Evolutionary conservation across 2,888 invertebrate species (phyloP), one percentile per base, ranked within the genome.

Genomic region (Coelinius sp.): DNA sequence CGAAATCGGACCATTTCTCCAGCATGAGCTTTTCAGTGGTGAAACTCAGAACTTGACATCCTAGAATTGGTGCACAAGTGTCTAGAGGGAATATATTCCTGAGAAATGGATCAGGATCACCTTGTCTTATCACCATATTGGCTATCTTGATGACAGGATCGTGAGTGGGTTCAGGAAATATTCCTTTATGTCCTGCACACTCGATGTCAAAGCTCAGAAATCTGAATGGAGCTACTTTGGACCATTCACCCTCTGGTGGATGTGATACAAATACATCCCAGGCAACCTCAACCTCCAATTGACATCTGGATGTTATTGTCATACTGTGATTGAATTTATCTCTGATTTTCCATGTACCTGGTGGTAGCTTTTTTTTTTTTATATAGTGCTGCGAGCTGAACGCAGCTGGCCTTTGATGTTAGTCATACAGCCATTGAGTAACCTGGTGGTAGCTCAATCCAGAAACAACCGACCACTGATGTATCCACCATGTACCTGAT

Each of bases 71-170:
- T 3, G 98, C 98, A 89, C 99, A 99, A 0, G 94, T 93, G 77
- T 97, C 94, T 49, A 99, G 90, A 2, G 98, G 98, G 84, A 99
- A 99, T 0, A 99, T 96, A 89, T 97, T 98, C 77, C 96, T 90
- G 69, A 97, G 90, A 86, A 98, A 96, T 2, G 98, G 97, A 84
- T 97, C 96, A 12, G 89, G 88, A 78, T 94, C 93, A 27, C 99
- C 99, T 88, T 99, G 98, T 67, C 92, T 89, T 63, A 96, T 94
- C 1, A 99, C 96, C 94, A 99, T 98, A 84, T 97, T 98, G 35
- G 99, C 99, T 80, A 99, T 99, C 90, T 99, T 99, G 86, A 99
- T 99, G 0, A 99, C 97, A 14, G 98, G 96, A 90, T 99, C 99
- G 83, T 96, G 93, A 82, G 96, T 94, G 2, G 99, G 93, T 86